Conservation (phyloP, 2,797 vertebrate species). For the Botia kubotai region DNA sequence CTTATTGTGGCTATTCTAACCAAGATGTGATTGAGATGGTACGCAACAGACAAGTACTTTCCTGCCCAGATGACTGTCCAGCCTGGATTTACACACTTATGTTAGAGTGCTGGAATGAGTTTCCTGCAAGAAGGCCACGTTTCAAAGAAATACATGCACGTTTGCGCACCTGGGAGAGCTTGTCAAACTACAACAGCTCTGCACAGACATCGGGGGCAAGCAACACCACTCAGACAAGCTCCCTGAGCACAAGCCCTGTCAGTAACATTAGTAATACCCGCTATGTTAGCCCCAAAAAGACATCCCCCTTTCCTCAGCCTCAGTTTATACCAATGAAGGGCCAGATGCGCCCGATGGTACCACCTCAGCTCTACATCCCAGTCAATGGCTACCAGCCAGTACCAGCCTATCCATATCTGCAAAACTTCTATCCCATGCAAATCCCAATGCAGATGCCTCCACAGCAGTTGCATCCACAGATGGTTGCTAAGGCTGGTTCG, state of each 20-base stretch:
- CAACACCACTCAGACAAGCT: slow-evolving; percentile 95
- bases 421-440: slow-evolving; percentile 96
- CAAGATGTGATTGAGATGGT: slow-evolving; percentile 98
- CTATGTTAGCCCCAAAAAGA: slow-evolving; percentile 91
- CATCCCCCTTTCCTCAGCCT: slow-evolving; percentile 87
- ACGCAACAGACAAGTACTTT: slow-evolving; percentile 86
- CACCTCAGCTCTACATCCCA: slow-evolving; percentile 94
- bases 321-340: slow-evolving; percentile 93
- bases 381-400: slow-evolving; percentile 96
- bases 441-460: slow-evolving; percentile 92
- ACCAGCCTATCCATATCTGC: slow-evolving; percentile 91
- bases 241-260: slow-evolving; percentile 94
- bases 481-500: slow-evolving; percentile 87
- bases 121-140: slow-evolving; percentile 88
- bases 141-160: slow-evolving; percentile 95
- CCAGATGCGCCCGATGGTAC: slow-evolving; percentile 88
- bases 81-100: slow-evolving; percentile 93
- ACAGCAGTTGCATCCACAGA: slow-evolving; percentile 87
- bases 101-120: slow-evolving; percentile 95
- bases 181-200: slow-evolving; percentile 91
- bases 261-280: slow-evolving; percentile 89
- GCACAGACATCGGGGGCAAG: slow-evolving; percentile 93
- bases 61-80: slow-evolving; percentile 93
- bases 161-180: slow-evolving; percentile 91
- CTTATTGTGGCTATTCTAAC: slow-evolving; percentile 96